Percentiles rank a stretch among this genome's conserved stretches.
phyloP scores from a whole-genome alignment of 2,797 vertebrate species.

The Emys orbicularis region DNA sequence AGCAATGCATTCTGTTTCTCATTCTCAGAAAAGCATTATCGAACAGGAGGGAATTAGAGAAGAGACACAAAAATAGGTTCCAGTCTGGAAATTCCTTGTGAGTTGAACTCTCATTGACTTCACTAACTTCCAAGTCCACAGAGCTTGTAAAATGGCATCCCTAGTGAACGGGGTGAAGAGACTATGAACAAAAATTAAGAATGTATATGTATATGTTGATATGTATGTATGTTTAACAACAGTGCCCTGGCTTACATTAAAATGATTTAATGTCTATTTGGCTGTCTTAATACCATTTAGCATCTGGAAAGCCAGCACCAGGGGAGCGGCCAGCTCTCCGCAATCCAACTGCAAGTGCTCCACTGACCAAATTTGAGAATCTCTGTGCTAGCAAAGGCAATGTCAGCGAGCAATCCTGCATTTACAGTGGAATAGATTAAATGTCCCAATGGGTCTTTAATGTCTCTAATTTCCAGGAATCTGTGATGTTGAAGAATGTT shows the following conservation, averaged over 20 bases:
- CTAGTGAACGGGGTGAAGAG: not conserved
- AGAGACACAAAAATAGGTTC: not conserved
- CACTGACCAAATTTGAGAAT: not conserved
- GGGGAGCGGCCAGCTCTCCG: not conserved
- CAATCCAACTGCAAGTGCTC: not conserved
- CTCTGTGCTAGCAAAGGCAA: not conserved
- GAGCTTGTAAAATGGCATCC: not conserved
- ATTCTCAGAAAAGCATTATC: not conserved
- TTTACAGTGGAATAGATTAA: not conserved
- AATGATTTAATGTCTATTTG: not conserved
- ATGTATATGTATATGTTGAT: not conserved
- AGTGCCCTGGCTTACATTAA: not conserved
- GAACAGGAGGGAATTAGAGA: not conserved
- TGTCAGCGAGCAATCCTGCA: not conserved
- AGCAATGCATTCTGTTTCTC: not conserved
- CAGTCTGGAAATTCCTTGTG: not conserved
- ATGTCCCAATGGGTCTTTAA: not conserved
- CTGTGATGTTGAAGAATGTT: constrained; percentile 3
- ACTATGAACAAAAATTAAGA: not conserved
- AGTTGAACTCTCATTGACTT: not conserved
- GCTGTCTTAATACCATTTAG: not conserved
- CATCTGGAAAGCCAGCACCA: not conserved
- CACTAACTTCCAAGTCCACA: not conserved
- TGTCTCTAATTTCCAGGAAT: constrained; percentile 12
- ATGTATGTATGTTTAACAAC: not conserved